phyloP scores from a whole-genome alignment of 2,888 invertebrate genomes.

The Spilosoma lubricipeda region DNA sequence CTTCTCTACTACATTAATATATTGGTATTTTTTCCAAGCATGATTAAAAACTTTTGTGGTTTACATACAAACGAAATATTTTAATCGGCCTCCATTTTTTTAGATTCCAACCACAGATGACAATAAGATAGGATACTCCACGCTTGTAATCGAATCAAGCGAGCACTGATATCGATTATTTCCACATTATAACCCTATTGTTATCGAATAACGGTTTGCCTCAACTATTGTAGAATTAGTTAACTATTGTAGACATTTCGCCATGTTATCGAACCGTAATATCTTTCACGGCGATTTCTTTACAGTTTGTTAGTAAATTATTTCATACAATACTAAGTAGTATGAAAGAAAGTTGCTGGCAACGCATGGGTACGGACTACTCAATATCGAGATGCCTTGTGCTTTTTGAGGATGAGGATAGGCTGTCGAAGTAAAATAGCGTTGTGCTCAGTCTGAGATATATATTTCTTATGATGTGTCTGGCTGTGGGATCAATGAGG shows the following conservation, averaged over 20 bases:
- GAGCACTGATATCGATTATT: constrained; percentile 48
- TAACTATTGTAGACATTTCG: constrained; percentile 50
- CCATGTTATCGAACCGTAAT: constrained; percentile 45
- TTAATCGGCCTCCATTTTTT: constrained; percentile 3
- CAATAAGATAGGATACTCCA: constrained; percentile 19
- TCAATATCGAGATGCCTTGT: too few species aligned
- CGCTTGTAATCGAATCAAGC: constrained; percentile 17
- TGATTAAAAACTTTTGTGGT: not conserved
- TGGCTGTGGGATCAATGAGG: not conserved
- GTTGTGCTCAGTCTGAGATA: not conserved
- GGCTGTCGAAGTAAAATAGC: not conserved
- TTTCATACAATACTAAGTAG: not conserved
- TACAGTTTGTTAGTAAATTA: constrained; percentile 3
- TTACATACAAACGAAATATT: not conserved
- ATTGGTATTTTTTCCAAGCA: not conserved
- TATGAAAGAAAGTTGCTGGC: too few species aligned
- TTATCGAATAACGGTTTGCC: constrained; percentile 49
- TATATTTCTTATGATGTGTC: not conserved
- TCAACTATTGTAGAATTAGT: constrained; percentile 49
- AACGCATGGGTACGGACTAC: too few species aligned
- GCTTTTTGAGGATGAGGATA: too few species aligned
- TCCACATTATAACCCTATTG: constrained; percentile 54
- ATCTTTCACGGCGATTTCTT: constrained; percentile 49
- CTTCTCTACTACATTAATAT: not conserved
- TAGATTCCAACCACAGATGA: not conserved